Percentiles rank a stretch among this genome's conserved stretches.
phyloP scores from a whole-genome alignment of 2,888 invertebrate species.

The Digitonthophagus gazella region DNA sequence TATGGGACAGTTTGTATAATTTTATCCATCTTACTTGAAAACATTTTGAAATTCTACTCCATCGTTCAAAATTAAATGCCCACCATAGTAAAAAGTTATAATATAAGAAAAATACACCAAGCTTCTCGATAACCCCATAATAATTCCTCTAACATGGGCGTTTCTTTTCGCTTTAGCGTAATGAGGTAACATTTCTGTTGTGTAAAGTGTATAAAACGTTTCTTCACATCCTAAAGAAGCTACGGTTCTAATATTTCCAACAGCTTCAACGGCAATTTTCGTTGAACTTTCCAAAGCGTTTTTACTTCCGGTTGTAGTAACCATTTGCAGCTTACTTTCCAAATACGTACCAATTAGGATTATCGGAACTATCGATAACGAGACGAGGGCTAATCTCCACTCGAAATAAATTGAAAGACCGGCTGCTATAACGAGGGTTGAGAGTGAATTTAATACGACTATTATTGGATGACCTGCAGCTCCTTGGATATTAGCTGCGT shows the following conservation, averaged over 20 bases:
- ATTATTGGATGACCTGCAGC: conserved; percentile 51
- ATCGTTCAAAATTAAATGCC: conserved; percentile 63
- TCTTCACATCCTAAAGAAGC: conserved; percentile 67
- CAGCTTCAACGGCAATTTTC: conserved; percentile 63
- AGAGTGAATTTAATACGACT: conserved; percentile 30
- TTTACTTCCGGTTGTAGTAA: conserved; percentile 22
- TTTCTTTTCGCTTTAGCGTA: conserved; percentile 56
- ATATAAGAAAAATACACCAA: conserved; percentile 57
- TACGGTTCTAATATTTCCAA: conserved; percentile 70
- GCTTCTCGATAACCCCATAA: conserved; percentile 65
- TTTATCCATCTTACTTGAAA: conserved; percentile 72
- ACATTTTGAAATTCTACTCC: conserved; percentile 59
- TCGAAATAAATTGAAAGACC: conserved; percentile 32
- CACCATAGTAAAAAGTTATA: conserved; percentile 65
- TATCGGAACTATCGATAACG: conserved; percentile 31
- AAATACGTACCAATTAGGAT: conserved; percentile 32
- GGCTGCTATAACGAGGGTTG: conserved; percentile 29
- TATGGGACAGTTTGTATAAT: too few species aligned
- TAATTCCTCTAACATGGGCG: conserved; percentile 63
- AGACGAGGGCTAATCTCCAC: conserved; percentile 33
- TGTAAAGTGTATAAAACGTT: conserved; percentile 61
- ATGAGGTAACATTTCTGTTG: conserved; percentile 57
- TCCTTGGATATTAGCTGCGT: conserved; percentile 77
- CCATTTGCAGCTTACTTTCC: conserved; percentile 28
- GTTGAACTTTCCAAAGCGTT: conserved; percentile 25